These are phyloP conservation scores for Tipula vernalis DNA, from an alignment of 2,888 invertebrate genomes.

Conservation along the genomic window DNA sequence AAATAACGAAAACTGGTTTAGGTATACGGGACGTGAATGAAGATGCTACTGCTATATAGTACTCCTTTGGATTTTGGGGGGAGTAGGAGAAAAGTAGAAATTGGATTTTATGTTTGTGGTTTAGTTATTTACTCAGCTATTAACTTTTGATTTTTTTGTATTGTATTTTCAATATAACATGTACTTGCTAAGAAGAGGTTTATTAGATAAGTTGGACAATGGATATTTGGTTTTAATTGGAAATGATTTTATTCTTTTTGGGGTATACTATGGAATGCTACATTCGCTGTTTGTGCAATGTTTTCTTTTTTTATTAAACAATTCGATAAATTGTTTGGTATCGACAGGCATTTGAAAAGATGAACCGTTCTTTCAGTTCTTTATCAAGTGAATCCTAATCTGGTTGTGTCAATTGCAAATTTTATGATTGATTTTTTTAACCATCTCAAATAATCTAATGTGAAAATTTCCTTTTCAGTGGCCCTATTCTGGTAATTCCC, in stretches of 20 bases:
- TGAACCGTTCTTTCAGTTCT: too few species aligned
- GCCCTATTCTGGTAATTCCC: too few species aligned
- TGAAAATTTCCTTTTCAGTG: too few species aligned
- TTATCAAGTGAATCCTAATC: too few species aligned
- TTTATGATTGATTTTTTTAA: too few species aligned
- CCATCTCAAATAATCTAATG: too few species aligned
- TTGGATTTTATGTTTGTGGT: not conserved
- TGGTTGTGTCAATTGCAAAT: too few species aligned
- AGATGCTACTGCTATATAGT: not conserved
- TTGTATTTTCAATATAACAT: not conserved
- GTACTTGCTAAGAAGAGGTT: not conserved
- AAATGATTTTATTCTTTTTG: not conserved
- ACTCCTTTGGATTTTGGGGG: not conserved
- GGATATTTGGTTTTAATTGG: not conserved
- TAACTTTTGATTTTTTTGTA: not conserved
- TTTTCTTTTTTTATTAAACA: not conserved
- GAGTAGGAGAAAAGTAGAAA: not conserved
- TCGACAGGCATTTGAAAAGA: not conserved
- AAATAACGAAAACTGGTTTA: not conserved
- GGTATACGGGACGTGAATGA: not conserved
- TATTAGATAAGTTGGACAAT: not conserved
- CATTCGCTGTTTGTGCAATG: not conserved
- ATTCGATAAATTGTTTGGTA: not conserved
- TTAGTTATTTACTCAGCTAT: not conserved
- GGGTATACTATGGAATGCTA: not conserved